Base-by-base conservation (phyloP, 2,888 invertebrate species). In the Syritta pipiens region DNA sequence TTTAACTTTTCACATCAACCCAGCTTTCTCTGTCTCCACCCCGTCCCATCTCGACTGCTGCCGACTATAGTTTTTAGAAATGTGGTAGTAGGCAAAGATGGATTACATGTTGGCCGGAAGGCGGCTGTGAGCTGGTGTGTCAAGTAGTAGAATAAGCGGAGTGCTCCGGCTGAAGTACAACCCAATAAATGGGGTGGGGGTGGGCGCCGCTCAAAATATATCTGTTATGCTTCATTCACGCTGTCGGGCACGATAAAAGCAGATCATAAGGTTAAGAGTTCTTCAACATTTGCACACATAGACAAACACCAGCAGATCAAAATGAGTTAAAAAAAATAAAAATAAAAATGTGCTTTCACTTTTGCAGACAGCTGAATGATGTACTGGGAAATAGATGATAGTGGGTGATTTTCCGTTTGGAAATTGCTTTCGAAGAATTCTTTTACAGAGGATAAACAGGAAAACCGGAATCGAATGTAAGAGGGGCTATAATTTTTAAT, bases 251-350 rank as follows among this genome's bases (percentile, higher is more conserved):
- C 46, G 55, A 62, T 69, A 57, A 51, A 68, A 63, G 44, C 69
- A 76, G 68, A 76, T 76, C 75, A 69, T 49, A 32, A 76, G 62
- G 57, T 63, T 76, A 76, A 76, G 57, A 76, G 62, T 62, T 49
- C 44, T 51, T 57, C 44, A 51, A 59, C 57, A 44, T 4, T 6
- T 28, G 12, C 9, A 3, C 28, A 30, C 7, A 40, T 26, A n/a
- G n/a, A 49, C 10, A 42, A n/a, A 28, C n/a, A 9, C 12, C 19
- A 6, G 2, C 26, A 26, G 17, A 10, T 37, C 19, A 69, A 51
- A 59, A 49, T 59, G 28, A 9, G 12, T 26, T 65, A 9, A 26
- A n/a, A n/a, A n/a, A n/a, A n/a, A n/a, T n/a, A n/a, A n/a, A n/a
- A n/a, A n/a, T n/a, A 51, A 44, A 22, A 59, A 74, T 59, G 24